Evolutionary conservation across 2,888 invertebrate species (phyloP), one percentile per base, ranked within the genome.

Genomic region (Graphium colonna): DNA sequence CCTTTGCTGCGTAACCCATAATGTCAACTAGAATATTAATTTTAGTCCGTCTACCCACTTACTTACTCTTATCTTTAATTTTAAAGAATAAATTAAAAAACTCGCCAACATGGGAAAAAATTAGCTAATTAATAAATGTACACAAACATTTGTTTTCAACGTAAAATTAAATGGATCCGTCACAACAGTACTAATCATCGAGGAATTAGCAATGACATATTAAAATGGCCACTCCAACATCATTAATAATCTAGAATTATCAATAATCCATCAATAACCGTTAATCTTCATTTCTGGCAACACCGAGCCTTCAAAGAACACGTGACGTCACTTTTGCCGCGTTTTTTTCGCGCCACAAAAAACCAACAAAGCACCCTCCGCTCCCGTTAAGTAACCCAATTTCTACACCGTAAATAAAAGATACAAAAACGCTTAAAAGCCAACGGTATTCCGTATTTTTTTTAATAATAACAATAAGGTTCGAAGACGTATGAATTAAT

Each of bases 321-420:
- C 61, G 62, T 60, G 61, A 60, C 55, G 36, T 56, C 63, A 61
- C 21, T 21, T 21, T 21, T 5, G 21, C 21, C 2, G 5, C 33
- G 47, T 49, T 36, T 57, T 67, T 73, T 68, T 69, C 71, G 60
- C 56, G 49, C 21, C 33, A 13, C 62, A 64, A 62, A 65, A 49
- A 60, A 63, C 58, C 50, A 62, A 85, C 85, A 89, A 88, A 79
- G 63, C 79, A 49, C 61, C 64, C 64, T 57, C 56, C 62, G 84
- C 84, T 85, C 79, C 86, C 87, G 86, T 79, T 88, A 88, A 89
- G 89, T 88, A 87, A 88, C 88, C 89, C 85, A 89, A 89, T 89
- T 88, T 86, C 86, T 83, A 74, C 86, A 82, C 88, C 86, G 82
- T 87, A 86, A 83, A 85, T 89, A 88, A 84, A 72, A 77, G 68